phyloP scores from a whole-genome alignment of 2,113 vertebrate species.

The Romanogobio albipinnatus region DNA sequence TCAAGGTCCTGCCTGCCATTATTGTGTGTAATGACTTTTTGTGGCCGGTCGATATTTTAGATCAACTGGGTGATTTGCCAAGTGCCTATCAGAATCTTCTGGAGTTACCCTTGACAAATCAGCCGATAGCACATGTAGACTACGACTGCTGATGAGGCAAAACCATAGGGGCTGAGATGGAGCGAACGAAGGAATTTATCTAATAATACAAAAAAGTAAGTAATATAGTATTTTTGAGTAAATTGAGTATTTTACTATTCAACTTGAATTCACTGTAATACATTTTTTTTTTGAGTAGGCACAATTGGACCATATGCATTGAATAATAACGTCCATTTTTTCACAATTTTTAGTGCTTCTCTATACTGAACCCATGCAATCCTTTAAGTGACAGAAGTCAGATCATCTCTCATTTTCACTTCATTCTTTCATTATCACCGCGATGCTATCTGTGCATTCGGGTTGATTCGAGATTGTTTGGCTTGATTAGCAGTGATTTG shows the following conservation, averaged over 20 bases:
- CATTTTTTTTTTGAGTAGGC: neutral
- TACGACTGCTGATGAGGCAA: conserved; percentile 77
- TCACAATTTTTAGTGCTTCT: neutral
- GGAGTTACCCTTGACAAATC: conserved; percentile 80
- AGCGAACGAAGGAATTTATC: neutral
- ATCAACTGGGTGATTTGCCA: conserved; percentile 82
- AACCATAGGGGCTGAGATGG: conserved; percentile 42
- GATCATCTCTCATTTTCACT: conserved; percentile 39
- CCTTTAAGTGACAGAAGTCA: neutral
- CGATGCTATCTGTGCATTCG: conserved; percentile 32
- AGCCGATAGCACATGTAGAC: conserved; percentile 77
- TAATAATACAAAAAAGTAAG: neutral
- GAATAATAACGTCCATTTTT: neutral
- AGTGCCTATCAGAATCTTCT: conserved; percentile 81
- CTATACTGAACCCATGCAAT: neutral
- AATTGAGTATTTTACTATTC: neutral
- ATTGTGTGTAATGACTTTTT: conserved; percentile 82
- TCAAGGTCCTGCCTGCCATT: conserved; percentile 79
- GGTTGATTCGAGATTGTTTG: conserved; percentile 31
- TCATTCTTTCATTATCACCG: conserved; percentile 30
- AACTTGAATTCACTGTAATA: neutral
- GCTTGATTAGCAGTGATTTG: conserved; percentile 55
- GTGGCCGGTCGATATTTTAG: conserved; percentile 81
- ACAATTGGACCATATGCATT: neutral
- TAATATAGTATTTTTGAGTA: neutral